These are phyloP conservation scores for Aspidiotus rigidus DNA, from an alignment of 2,888 invertebrate species.

Conservation along the genomic window DNA sequence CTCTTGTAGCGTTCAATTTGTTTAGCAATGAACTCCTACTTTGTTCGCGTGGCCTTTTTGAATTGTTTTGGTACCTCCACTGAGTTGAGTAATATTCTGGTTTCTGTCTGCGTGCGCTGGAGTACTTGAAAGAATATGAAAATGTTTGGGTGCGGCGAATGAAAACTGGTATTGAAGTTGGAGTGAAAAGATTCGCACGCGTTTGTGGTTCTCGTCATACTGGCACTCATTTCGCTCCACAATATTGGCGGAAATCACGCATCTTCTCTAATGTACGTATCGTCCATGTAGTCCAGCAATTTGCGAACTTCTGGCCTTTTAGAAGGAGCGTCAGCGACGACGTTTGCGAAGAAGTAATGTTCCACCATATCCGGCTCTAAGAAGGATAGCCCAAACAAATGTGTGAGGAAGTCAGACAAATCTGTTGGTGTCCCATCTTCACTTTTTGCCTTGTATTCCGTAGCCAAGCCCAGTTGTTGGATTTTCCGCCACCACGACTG, in stretches of 20 bases:
- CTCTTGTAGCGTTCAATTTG: too few relatives aligned
- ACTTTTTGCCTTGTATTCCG: not conserved
- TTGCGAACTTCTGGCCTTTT: not conserved
- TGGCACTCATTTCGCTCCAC: not conserved
- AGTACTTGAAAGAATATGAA: too few relatives aligned
- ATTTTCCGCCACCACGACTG: slow-evolving; percentile 9
- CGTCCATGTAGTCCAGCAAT: not conserved
- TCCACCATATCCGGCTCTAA: not conserved
- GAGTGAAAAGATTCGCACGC: not conserved
- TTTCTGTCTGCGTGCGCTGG: too few relatives aligned
- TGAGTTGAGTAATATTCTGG: too few relatives aligned
- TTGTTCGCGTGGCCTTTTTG: too few relatives aligned
- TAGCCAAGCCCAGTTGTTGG: slow-evolving; percentile 3
- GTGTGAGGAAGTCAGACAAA: too few relatives aligned
- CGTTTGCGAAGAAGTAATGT: not conserved
- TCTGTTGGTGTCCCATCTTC: not conserved
- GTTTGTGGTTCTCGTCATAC: not conserved
- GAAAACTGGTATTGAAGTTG: too few relatives aligned
- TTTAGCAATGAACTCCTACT: too few relatives aligned
- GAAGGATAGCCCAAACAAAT: not conserved
- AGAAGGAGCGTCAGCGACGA: too few relatives aligned
- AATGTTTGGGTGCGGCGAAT: too few relatives aligned
- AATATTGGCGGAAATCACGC: not conserved
- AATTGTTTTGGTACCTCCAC: too few relatives aligned
- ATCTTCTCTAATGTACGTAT: too few relatives aligned